Evolutionary conservation across 1,140 invertebrate genomes (phyloP), one percentile per base, ranked within the genome.

Genomic region (Ridgeia piscesae): DNA sequence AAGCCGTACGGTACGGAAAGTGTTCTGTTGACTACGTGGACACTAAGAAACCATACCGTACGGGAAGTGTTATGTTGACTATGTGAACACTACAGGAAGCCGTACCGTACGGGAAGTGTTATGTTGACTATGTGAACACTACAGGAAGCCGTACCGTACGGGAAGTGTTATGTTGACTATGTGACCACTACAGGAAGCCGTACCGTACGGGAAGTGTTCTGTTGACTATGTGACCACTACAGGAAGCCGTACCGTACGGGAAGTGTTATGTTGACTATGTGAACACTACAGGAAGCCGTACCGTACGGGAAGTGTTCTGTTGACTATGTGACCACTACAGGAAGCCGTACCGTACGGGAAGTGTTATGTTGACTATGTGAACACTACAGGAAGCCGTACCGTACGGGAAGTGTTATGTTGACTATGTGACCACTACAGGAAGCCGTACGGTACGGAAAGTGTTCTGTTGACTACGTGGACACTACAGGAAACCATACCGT

Each of bases 31-130:
- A n/a, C n/a, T n/a, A n/a, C n/a, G n/a, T n/a, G n/a, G n/a, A n/a
- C n/a, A n/a, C 2, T 8, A 6, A 14, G 31, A n/a, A n/a, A n/a
- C 2, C n/a, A 4, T 90, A 90, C 58, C 58, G 27, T 77, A 77
- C 27, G 11, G 58, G 17, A 21, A 77, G 35, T 98, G 97, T n/a
- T 96, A n/a, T n/a, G n/a, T n/a, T n/a, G n/a, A n/a, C n/a, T n/a
- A n/a, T n/a, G n/a, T n/a, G n/a, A n/a, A n/a, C n/a, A n/a, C n/a
- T 89, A 33, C n/a, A 6, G 33, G 31, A n/a, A n/a, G n/a, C 2
- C n/a, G 9, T 90, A 90, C 58, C 58, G 27, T 77, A 77, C 27
- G 11, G 58, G 17, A 21, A 77, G 35, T 98, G 97, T n/a, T 96
- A n/a, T n/a, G n/a, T n/a, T n/a, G n/a, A n/a, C n/a, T n/a, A n/a